Evolutionary conservation across 2,888 invertebrate species (phyloP), one percentile per base, ranked within the genome.

Genomic region (Laspeyria flexula): DNA sequence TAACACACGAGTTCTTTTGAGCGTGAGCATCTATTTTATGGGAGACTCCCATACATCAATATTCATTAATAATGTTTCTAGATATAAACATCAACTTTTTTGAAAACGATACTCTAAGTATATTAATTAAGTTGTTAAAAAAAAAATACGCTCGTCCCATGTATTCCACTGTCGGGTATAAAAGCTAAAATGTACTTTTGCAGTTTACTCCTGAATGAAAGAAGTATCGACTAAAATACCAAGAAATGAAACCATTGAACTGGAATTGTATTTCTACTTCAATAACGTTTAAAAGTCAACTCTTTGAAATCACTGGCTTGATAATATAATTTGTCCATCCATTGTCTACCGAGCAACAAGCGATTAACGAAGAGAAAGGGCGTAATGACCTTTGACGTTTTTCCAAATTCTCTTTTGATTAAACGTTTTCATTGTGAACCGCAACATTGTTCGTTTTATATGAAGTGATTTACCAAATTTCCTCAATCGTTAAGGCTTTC

Each of bases 401-500:
- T 69, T 58, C 45, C 42, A 49, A 72, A 68, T 64, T 54, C 59
- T 55, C 56, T 68, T 63, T 60, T 68, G 67, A 75, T 75, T 65
- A 70, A 76, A 71, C 60, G 60, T 60, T 62, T 64, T 59, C 59
- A 66, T 73, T 70, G 73, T 60, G 37, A 34, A 48, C 60, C 57
- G 52, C 56, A 63, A 64, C 62, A 77, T 74, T 79, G 74, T 75
- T 71, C 75, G 60, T 52, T 53, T 75, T 69, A 65, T 77, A 74
- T 78, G 73, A 77, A 79, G 80, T 79, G 74, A 81, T 82, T 80
- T 75, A 72, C 72, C 60, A 76, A 77, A 81, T 82, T 79, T 80
- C 77, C 77, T 70, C 74, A 69, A 79, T 79, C 77, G 77, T 81
- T 79, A 80, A 59, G 63, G 61, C 73, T 75, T 79, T 75, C 75